Evolutionary conservation across 2,797 vertebrate species (phyloP).

Genomic region (Miichthys miiuy): DNA sequence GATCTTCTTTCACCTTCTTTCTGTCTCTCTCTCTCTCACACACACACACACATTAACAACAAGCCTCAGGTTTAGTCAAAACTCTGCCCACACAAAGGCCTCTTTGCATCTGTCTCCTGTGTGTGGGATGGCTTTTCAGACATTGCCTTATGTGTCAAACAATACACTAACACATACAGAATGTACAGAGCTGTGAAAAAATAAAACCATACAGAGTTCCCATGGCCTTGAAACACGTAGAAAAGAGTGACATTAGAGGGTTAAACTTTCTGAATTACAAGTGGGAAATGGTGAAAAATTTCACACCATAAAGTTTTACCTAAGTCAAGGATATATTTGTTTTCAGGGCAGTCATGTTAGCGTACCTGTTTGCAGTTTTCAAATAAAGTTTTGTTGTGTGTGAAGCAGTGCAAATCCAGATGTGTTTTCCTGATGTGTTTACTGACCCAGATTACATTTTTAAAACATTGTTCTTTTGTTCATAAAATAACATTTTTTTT

Average conservation of each 20-base stretch:
- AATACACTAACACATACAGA: conserved; percentile 15
- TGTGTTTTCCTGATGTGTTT: neutral
- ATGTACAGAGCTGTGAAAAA: conserved; percentile 6
- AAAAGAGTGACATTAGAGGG: no score
- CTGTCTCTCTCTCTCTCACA: neutral
- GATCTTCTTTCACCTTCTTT: conserved; percentile 3
- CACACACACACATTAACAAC: conserved; percentile 11
- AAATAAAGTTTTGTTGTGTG: neutral
- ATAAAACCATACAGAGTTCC: neutral
- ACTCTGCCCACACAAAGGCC: conserved; percentile 54
- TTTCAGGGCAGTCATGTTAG: neutral
- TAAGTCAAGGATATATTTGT: neutral
- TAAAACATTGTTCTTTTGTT: neutral
- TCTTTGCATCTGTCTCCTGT: conserved; percentile 51
- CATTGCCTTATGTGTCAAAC: conserved; percentile 49
- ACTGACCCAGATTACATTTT: neutral
- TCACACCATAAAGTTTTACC: neutral
- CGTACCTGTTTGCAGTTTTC: neutral
- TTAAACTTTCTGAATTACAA: neutral
- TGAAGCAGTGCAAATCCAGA: neutral
- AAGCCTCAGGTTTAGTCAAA: conserved; percentile 53
- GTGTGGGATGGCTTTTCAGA: conserved; percentile 67
- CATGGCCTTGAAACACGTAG: neutral
- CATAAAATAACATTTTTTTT: neutral
- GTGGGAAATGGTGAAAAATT: neutral